Evolutionary conservation across 30 jellyfish, hydroid and myxozoan species (phyloP).

Genomic region (Rhopilema esculentum): DNA sequence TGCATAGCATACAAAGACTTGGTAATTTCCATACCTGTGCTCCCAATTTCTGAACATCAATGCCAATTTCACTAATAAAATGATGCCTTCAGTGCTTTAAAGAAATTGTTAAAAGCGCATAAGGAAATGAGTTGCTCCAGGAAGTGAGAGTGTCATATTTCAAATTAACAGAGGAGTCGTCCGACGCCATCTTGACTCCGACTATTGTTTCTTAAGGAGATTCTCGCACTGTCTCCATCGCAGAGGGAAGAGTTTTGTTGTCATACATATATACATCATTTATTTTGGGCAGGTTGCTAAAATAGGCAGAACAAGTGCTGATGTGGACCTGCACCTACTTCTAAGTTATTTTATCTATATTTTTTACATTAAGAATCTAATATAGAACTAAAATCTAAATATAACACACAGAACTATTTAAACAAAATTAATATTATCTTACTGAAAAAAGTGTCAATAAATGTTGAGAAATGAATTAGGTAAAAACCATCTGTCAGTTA

Average conservation of each 20-base stretch:
- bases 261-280: neutral
- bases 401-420: too few relatives aligned
- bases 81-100: neutral
- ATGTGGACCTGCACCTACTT: too few relatives aligned
- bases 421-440: too few relatives aligned
- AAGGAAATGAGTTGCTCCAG: slow-evolving; percentile 50
- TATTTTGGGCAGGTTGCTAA: too few relatives aligned
- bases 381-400: too few relatives aligned
- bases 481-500: too few relatives aligned
- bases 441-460: too few relatives aligned
- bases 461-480: too few relatives aligned
- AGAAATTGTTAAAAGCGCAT: neutral
- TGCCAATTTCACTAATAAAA: neutral
- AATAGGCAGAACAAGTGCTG: too few relatives aligned
- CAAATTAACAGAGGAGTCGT: neutral
- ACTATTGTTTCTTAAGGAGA: slow-evolving; percentile 47
- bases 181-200: slow-evolving; percentile 48
- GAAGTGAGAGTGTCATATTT: slow-evolving; percentile 46
- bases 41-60: slow-evolving; percentile 1
- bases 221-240: neutral
- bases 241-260: neutral
- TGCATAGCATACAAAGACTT: too few relatives aligned
- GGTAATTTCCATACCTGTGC: neutral
- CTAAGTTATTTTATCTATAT: too few relatives aligned
- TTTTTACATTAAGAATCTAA: too few relatives aligned